Base-by-base conservation (phyloP, 2,888 invertebrate species). In the Melipona beecheii region DNA sequence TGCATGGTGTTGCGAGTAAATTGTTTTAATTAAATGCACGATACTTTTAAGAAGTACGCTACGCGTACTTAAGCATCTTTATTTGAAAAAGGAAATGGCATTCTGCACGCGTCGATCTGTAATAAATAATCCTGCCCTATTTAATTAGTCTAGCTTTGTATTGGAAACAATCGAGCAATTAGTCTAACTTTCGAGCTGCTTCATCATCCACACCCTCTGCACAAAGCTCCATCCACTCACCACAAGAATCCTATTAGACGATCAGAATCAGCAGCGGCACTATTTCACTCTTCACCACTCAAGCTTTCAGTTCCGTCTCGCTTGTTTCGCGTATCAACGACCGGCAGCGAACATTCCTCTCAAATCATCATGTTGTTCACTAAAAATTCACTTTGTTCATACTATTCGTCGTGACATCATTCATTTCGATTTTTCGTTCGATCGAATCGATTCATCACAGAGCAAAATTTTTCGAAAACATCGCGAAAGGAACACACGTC, bases 181-280 rank as follows among this genome's bases (percentile, higher is more conserved):
- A 70, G 31, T 17, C 31, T n/a, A 31, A n/a, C 54, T 72, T 58
- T 24, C 58, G 27, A 58, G 71, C 54, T 27, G n/a, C 31, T 64
- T 27, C 4, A n/a, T 62, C 31, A 21, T 69, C 13, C 69, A 50
- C 50, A 50, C 43, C n/a, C 31, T 49, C 27, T 36, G 36, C n/a
- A 58, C 15, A 60, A 31, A 15, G 3, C 3, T 50, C 19, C 21
- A 21, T 36, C 24, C 52, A 75, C 82, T 81, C 36, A 81, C 82
- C 81, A 75, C 75, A 75, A 75, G 43, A 66, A 75, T 58, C 64
- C 43, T 65, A 19, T 66, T 54, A 75, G 58, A 74, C 31, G 70
- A 64, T 60, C 60, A 50, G 60, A 69, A 76, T 62, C 60, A 36
- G n/a, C 49, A 50, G 27, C 56, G 43, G 36, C 68, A 76, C 64